Base-by-base conservation (phyloP, 1,140 invertebrate genomes). In the Heliothis virescens region DNA sequence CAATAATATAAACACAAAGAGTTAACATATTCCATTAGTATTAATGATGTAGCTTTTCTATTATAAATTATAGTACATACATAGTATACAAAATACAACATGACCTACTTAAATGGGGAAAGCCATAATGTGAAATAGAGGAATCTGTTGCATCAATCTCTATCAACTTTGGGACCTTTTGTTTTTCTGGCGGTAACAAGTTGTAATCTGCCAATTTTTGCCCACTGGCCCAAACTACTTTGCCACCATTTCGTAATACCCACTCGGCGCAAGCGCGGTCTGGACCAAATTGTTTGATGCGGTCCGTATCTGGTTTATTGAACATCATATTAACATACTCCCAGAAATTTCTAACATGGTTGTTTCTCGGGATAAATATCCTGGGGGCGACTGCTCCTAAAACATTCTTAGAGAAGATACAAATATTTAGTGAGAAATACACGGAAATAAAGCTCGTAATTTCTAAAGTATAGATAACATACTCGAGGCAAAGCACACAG, bases 191-290 rank as follows among this genome's bases (percentile, higher is more conserved):
- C 26, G 97, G 96, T 74, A 98, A 91, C 63, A 87, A 79, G 92
- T 98, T 97, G 84, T 98, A 98, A 94, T 98, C 96, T 34, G 83
- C 90, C 1, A 97, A 82, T 88, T 92, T 96, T 50, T 93, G 84
- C 13, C 89, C 87, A 69, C 95, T 95, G 83, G 95, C 95, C 96
- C 97, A 98, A 86, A 96, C 96, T 1, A 98, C 95, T 79, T 95
- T 93, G 18, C 97, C 98, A 12, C 98, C 98, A 95, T 98, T 98
- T 87, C 96, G 94, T 59, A 98, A 90, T 12, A 99, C 95, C 98
- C 98, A 99, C 95, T 99, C 98, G 3, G 98, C 98, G 95, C 98
- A 98, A n/a, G 97, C 97, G 87, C 97, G 89, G 91, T 99, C 98
- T 3, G 98, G 96, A 1, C 98, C 98, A 79, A 98, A 95, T 85